Evolutionary conservation across 2,113 vertebrate species (phyloP).

Genomic region (Nerophis ophidion): DNA sequence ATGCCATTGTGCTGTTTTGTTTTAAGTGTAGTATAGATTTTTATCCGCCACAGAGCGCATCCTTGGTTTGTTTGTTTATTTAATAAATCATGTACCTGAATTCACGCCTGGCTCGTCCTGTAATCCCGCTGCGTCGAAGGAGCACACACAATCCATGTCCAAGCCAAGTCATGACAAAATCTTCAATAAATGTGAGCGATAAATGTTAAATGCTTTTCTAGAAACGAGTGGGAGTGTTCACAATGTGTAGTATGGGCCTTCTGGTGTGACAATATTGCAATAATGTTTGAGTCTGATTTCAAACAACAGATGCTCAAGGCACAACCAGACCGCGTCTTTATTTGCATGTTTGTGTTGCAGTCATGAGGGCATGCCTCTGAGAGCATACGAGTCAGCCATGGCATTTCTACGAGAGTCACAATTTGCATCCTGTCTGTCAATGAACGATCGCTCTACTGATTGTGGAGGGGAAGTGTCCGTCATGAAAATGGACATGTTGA

Average conservation of each 20-base stretch:
- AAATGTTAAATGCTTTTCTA: too few relatives aligned
- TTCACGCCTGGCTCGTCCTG: too few relatives aligned
- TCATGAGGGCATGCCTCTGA: slow-evolving; percentile 20
- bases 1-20: too few relatives aligned
- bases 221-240: neutral
- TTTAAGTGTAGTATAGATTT: too few relatives aligned
- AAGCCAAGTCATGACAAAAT: too few relatives aligned
- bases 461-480: slow-evolving; percentile 31
- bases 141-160: too few relatives aligned
- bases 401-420: slow-evolving; percentile 46
- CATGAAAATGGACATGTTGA: slow-evolving; percentile 24
- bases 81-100: too few relatives aligned
- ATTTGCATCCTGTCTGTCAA: slow-evolving; percentile 48
- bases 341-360: neutral
- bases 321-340: slow-evolving; percentile 1
- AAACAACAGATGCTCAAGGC: slow-evolving; percentile 2
- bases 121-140: too few relatives aligned
- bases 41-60: too few relatives aligned
- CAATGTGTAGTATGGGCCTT: slow-evolving; percentile 6
- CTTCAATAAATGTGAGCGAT: too few relatives aligned
- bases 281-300: slow-evolving; percentile 1
- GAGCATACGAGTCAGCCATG: slow-evolving; percentile 32
- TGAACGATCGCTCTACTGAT: slow-evolving; percentile 32
- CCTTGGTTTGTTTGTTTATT: too few relatives aligned
- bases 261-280: neutral